Percentiles rank a stretch among this genome's conserved stretches.
Evolutionary conservation across 2,797 vertebrate genomes (phyloP).

Genomic region (Rallus crepitans): DNA sequence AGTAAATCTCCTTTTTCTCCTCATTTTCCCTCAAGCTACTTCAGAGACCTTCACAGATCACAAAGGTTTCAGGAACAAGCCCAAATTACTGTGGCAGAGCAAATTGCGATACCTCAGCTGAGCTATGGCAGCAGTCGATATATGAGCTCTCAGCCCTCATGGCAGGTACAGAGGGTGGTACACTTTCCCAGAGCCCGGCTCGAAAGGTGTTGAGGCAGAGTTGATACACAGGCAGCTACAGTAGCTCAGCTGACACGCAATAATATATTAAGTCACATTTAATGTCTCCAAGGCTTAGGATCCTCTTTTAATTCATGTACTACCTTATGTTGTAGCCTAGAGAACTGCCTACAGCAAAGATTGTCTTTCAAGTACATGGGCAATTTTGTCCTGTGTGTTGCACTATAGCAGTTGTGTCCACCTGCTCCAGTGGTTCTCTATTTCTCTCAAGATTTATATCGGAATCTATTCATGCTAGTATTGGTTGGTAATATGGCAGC

Average conservation of each 20-base stretch:
- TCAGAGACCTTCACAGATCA: neutral
- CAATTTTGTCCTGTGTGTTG: neutral
- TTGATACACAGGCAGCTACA: neutral
- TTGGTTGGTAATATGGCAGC: neutral
- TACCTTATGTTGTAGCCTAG: slow-evolving; percentile 26
- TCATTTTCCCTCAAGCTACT: neutral
- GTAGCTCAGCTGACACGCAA: neutral
- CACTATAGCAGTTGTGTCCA: neutral
- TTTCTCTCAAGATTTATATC: neutral
- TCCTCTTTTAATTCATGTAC: slow-evolving; percentile 20
- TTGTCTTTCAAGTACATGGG: neutral
- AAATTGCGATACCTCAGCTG: neutral
- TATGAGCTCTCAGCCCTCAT: neutral
- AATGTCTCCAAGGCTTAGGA: slow-evolving; percentile 34
- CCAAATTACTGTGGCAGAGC: neutral
- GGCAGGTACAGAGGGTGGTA: neutral
- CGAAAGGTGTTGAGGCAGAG: neutral
- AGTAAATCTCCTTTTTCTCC: neutral
- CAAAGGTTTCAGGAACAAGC: neutral
- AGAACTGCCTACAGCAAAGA: slow-evolving; percentile 47
- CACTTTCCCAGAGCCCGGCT: accelerated
- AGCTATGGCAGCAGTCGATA: neutral
- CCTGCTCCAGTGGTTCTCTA: neutral
- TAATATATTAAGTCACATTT: neutral
- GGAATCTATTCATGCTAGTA: neutral